Evolutionary conservation across 2,888 invertebrate genomes (phyloP).

Genomic region (Philereme transversata): DNA sequence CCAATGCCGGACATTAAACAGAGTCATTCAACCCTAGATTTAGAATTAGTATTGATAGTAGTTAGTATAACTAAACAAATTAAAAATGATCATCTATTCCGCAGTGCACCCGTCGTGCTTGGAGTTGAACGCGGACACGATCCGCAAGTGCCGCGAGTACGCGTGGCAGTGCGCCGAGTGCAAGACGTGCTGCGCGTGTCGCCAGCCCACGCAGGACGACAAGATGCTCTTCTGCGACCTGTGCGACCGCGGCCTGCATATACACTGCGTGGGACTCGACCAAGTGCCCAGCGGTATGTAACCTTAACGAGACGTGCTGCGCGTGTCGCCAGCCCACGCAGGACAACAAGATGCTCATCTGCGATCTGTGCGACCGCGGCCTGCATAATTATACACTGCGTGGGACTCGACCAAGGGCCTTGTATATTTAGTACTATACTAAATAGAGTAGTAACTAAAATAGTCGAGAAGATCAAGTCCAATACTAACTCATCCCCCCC

Average conservation of each 20-base stretch:
- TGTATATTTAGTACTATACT: too few relatives aligned
- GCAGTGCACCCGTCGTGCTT: constrained; percentile 94
- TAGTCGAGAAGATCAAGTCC: not conserved
- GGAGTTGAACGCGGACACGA: constrained; percentile 92
- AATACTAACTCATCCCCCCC: not conserved
- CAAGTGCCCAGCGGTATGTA: constrained; percentile 89
- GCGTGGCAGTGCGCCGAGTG: constrained; percentile 97
- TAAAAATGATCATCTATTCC: not conserved
- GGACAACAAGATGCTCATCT: too few relatives aligned
- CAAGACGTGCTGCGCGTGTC: constrained; percentile 94
- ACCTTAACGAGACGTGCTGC: too few relatives aligned
- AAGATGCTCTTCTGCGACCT: constrained; percentile 97
- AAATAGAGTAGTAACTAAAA: too few relatives aligned
- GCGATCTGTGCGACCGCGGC: too few relatives aligned
- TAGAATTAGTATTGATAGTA: too few relatives aligned
- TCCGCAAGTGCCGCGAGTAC: constrained; percentile 92
- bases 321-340: too few relatives aligned
- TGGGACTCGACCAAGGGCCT: too few relatives aligned
- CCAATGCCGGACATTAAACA: too few relatives aligned
- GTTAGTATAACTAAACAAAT: too few relatives aligned
- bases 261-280: constrained; percentile 91
- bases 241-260: constrained; percentile 97
- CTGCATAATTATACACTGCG: too few relatives aligned
- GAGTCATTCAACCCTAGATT: too few relatives aligned
- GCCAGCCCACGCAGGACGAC: constrained; percentile 92